A percentile compares a stretch with the other conserved stretches of the same genome.
Evolutionary conservation across 2,113 vertebrate genomes (phyloP).

Genomic region (Channa argus): DNA sequence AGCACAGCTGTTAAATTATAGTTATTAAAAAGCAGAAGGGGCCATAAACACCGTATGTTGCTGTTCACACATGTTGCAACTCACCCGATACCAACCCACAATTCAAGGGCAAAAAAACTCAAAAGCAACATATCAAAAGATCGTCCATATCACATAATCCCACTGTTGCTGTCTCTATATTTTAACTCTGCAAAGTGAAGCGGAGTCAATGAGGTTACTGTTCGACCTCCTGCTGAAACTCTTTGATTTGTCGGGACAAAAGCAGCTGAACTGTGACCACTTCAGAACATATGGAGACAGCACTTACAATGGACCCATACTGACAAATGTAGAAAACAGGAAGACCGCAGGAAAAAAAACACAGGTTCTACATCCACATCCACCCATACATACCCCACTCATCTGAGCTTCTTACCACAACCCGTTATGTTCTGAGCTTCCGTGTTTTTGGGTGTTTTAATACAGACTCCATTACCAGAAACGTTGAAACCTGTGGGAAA

Average conservation of each 20-base stretch:
- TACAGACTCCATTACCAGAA: too few species aligned
- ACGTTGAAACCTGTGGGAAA: too few species aligned
- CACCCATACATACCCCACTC: constrained; percentile 9
- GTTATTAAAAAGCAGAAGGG: too few species aligned
- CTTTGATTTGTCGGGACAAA: constrained; percentile 35
- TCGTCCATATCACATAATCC: too few species aligned
- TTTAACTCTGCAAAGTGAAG: background rate
- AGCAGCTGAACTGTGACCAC: constrained; percentile 18
- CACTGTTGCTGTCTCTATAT: too few species aligned
- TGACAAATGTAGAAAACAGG: constrained; percentile 51
- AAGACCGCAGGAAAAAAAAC: constrained; percentile 62
- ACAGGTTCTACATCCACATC: constrained; percentile 35
- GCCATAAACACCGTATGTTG: too few species aligned
- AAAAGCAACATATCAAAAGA: too few species aligned
- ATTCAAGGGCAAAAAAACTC: too few species aligned
- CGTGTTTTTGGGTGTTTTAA: too few species aligned
- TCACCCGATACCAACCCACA: too few species aligned
- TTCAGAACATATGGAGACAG: background rate
- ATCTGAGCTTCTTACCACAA: background rate
- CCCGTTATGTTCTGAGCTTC: background rate
- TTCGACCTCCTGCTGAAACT: constrained; percentile 17
- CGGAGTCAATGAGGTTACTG: background rate
- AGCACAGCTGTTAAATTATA: too few species aligned
- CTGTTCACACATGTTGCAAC: too few species aligned
- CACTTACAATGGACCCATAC: constrained; percentile 37